Base-by-base conservation (phyloP, 2,797 vertebrate species). In the Merluccius polli region DNA sequence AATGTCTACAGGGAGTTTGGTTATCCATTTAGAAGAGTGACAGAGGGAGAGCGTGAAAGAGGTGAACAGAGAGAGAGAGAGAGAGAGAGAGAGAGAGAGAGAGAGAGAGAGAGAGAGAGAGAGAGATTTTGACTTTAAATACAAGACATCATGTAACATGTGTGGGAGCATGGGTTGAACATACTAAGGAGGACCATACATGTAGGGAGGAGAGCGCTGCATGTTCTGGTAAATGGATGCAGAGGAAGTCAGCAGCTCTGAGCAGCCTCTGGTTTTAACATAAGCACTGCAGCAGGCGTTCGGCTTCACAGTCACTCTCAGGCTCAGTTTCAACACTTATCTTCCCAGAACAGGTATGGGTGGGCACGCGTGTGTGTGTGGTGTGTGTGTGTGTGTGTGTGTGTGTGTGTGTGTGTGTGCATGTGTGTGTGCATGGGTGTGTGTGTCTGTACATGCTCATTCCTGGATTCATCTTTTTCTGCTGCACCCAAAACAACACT, bases 321-420 rank as follows among this genome's bases (percentile, higher is more conserved):
- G 81, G 82, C 79, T 78, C 82, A 75, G 78, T 81, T 83, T 73
- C 73, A 82, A 63, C 85, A 90, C 84, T 87, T 90, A 90, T 89
- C 87, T 87, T 79, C 82, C 79, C 79, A 67, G 27, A 52, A 73
- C 80, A 83, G 81, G 83, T 73, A 18, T 41, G 59, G 24, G 76
- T 82, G 78, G 80, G 77, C 67, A 74, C 75, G 75, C 13, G 65
- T 41, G 74, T 68, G 52, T 52, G 73, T 71, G 80, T 67, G 31
- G 30, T 70, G 68, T 70, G 59, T 65, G 21, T 30, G 68, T 30
- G 30, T 30, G 67, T 30, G 67, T 70, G 30, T 18, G 69, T 32
- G 69, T 32, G 69, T 30, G 65, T 68, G 24, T 30, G 65, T 10
- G 27, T 48, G 48, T 75, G 70, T 52, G 78, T 75, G 75, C 82